Evolutionary conservation across 2,888 invertebrate species (phyloP).

Genomic region (Sphaerophoria taeniata): DNA sequence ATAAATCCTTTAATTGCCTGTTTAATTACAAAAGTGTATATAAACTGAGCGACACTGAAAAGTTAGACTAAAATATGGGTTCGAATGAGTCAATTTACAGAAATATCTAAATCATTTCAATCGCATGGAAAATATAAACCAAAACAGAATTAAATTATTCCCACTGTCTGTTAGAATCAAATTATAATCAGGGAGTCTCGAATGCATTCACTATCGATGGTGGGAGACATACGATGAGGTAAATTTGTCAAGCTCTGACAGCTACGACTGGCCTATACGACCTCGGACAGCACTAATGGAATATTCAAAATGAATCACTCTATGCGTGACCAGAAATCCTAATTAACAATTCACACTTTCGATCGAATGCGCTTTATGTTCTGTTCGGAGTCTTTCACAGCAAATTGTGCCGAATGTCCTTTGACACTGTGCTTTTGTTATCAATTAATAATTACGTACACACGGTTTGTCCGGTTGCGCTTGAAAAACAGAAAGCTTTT

Average conservation of each 20-base stretch:
- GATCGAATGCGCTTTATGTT: conserved; percentile 53
- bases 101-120: conserved; percentile 52
- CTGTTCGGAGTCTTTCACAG: no score
- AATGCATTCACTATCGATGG: neutral
- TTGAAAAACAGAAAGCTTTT: conserved; percentile 31
- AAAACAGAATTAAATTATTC: conserved; percentile 1
- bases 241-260: conserved; percentile 54
- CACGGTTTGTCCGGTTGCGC: conserved; percentile 33
- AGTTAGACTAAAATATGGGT: neutral
- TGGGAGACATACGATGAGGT: neutral
- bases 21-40: conserved; percentile 61
- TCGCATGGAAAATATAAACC: conserved; percentile 6
- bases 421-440: conserved; percentile 43
- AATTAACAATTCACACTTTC: conserved; percentile 66
- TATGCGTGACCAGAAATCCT: conserved; percentile 65
- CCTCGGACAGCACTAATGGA: conserved; percentile 50
- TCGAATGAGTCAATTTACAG: conserved; percentile 35
- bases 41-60: neutral
- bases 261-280: neutral
- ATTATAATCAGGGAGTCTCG: conserved; percentile 10
- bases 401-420: conserved; percentile 10
- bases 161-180: conserved; percentile 24
- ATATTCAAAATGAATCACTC: conserved; percentile 62
- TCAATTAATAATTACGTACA: conserved; percentile 58
- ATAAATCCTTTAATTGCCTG: conserved; percentile 63